Base-by-base conservation (phyloP, 1,140 invertebrate species). In the Arion vulgaris region DNA sequence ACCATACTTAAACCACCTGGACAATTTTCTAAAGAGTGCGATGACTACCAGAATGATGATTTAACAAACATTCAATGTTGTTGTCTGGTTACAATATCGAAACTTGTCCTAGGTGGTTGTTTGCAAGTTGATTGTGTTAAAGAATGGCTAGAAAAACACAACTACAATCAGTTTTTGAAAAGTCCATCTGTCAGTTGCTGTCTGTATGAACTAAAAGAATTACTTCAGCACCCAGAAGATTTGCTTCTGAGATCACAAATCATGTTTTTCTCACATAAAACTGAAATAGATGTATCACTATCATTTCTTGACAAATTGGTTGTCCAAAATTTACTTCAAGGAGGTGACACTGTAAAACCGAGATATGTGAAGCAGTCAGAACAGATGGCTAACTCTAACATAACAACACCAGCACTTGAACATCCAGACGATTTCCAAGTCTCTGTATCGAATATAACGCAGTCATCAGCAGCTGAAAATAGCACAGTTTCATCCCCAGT, bases 271-370 rank as follows among this genome's bases (percentile, higher is more conserved):
- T 34, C 53, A n/a, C 1, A 69, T 2, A 32, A 71, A n/a, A 19
- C 51, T 11, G 51, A 66, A 13, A 0, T 80, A 36, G 78, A 80
- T n/a, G 26, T 80, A 15, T 80, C 78, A 69, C 45, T 80, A 7
- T 80, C 78, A 9, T 80, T 80, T 36, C 41, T 80, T 26, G 78
- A 80, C 28, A 17, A 32, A 28, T 71, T 80, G 11, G 45, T 80
- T 41, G 78, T 80, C 2, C 38, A 71, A 36, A 53, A 80, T 19
- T n/a, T 80, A 4, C 36, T 51, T 19, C 62, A 57, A 71, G 45
- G 66, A 45, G 26, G 68, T 41, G 38, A 66, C 66, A 49, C 0
- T 17, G 26, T 49, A 36, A 51, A 34, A 32, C 78, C 78, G 0
- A 19, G 7, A 23, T 80, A 80, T 49, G 34, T 78, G 1, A 78